These are phyloP conservation scores for Ectobius pallidus DNA, from an alignment of 2,888 invertebrate species.

Conservation along the genomic window DNA sequence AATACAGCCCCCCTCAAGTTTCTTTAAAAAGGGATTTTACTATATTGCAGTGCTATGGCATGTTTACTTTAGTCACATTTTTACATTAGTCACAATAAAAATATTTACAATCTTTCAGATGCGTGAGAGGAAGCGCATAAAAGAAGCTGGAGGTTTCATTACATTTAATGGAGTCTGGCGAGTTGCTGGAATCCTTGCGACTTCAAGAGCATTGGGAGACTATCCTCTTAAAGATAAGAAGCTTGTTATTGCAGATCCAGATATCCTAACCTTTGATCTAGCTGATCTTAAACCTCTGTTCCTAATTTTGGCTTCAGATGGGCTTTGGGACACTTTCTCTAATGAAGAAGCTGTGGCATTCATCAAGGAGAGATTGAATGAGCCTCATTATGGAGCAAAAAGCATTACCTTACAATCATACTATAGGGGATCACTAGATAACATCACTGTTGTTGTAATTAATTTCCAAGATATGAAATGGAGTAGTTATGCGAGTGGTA, in stretches of 20 bases:
- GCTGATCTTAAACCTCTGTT: conserved; percentile 85
- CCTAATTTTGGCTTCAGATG: conserved; percentile 91
- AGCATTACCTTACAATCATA: conserved; percentile 90
- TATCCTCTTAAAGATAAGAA: conserved; percentile 94
- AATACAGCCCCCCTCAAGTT: too few relatives aligned
- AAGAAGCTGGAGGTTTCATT: conserved; percentile 94
- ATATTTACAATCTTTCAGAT: conserved; percentile 71
- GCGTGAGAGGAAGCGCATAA: conserved; percentile 88
- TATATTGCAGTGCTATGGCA: too few relatives aligned
- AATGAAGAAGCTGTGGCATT: conserved; percentile 94
- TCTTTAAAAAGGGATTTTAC: too few relatives aligned
- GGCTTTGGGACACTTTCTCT: conserved; percentile 94
- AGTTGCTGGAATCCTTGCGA: conserved; percentile 93
- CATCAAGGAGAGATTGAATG: conserved; percentile 82
- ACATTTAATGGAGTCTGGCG: conserved; percentile 96
- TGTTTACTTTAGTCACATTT: too few relatives aligned
- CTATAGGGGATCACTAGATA: conserved; percentile 91
- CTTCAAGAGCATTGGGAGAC: conserved; percentile 93
- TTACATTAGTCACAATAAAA: too few relatives aligned
- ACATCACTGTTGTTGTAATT: conserved; percentile 87
- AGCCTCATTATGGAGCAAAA: conserved; percentile 89
- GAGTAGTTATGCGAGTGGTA: conserved; percentile 34
- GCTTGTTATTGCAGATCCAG: conserved; percentile 94
- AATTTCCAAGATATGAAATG: conserved; percentile 40
- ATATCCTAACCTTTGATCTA: conserved; percentile 90